Evolutionary conservation across 2,888 invertebrate genomes (phyloP).

Genomic region (Parasteatoda lunata): DNA sequence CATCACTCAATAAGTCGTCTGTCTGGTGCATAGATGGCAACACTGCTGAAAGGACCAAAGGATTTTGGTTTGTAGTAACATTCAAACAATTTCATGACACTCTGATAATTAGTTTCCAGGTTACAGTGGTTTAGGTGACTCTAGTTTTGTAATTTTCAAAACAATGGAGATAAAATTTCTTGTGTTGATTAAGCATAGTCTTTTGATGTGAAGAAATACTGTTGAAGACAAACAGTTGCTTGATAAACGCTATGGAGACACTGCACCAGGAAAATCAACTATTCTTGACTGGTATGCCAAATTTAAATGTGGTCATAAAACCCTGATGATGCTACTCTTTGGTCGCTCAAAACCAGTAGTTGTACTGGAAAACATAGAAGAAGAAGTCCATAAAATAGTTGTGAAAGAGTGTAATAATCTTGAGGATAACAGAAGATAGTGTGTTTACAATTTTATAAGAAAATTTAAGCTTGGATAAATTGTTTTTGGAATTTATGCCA

Average conservation of each 20-base stretch:
- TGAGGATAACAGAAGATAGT: not conserved
- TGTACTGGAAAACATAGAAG: not conserved
- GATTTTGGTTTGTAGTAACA: not conserved
- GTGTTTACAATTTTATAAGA: not conserved
- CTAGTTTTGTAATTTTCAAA: not conserved
- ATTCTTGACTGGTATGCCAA: not conserved
- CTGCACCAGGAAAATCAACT: not conserved
- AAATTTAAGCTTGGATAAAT: not conserved
- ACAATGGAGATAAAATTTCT: not conserved
- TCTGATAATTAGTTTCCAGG: not conserved
- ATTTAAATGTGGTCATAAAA: not conserved
- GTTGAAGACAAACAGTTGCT: not conserved
- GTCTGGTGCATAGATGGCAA: not conserved
- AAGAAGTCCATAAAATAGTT: not conserved
- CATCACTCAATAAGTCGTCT: not conserved
- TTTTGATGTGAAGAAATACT: not conserved
- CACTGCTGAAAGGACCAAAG: not conserved
- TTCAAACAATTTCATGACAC: not conserved
- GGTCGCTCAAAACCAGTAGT: not conserved
- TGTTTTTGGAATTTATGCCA: not conserved
- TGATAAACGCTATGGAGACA: not conserved
- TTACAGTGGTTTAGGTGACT: not conserved
- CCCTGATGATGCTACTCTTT: not conserved
- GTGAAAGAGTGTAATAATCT: not conserved
- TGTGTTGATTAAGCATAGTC: not conserved